A percentile compares a stretch with the other conserved stretches of the same genome.
Evolutionary conservation across 2,888 invertebrate genomes (phyloP).

Genomic region (Stenurella melanura): DNA sequence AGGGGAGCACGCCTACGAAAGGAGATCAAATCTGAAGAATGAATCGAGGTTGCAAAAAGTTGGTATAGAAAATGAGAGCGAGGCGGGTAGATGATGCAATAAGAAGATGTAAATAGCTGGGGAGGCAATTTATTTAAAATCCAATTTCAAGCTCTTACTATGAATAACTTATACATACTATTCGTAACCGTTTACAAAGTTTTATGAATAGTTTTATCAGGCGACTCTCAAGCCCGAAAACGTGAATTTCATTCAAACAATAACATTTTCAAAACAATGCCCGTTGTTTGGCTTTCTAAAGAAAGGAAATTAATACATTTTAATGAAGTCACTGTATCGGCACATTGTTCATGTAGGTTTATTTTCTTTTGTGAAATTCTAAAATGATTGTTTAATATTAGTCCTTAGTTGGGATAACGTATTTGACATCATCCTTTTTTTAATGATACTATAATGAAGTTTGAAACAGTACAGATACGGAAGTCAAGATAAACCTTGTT

Average conservation of each 20-base stretch:
- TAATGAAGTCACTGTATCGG: constrained; percentile 45
- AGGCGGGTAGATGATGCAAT: constrained; percentile 60
- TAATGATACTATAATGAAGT: too few relatives aligned
- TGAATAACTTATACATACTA: constrained; percentile 65
- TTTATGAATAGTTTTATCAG: constrained; percentile 60
- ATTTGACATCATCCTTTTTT: too few relatives aligned
- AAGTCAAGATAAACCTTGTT: too few relatives aligned
- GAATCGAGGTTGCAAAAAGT: constrained; percentile 26
- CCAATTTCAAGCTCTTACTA: constrained; percentile 67
- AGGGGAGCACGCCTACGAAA: constrained; percentile 11
- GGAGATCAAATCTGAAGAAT: constrained; percentile 23
- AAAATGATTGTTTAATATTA: background rate
- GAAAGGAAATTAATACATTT: constrained; percentile 56
- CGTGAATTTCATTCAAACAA: constrained; percentile 48
- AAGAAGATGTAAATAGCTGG: constrained; percentile 68
- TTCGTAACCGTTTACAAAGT: constrained; percentile 58
- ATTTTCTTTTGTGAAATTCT: constrained; percentile 7
- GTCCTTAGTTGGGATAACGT: background rate
- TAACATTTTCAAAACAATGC: constrained; percentile 48
- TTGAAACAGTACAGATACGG: too few relatives aligned
- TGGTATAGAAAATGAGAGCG: constrained; percentile 16
- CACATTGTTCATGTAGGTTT: constrained; percentile 21
- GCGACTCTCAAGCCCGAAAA: constrained; percentile 43
- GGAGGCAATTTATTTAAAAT: constrained; percentile 68
- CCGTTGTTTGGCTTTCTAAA: constrained; percentile 49